Conservation (phyloP, 2,888 invertebrate species). For the Hirtodrosophila trivittata region DNA sequence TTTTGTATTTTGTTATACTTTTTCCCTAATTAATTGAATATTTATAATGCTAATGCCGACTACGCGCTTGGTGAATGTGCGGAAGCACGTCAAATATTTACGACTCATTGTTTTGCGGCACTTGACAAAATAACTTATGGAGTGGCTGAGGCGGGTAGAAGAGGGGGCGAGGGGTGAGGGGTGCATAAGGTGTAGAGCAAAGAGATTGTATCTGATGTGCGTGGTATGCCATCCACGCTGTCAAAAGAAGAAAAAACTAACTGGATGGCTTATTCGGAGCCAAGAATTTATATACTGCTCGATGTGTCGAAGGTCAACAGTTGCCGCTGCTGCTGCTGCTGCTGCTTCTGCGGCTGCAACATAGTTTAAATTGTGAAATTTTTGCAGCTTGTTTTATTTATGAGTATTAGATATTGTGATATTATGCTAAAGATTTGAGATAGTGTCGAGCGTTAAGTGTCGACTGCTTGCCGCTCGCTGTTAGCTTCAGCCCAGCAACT, state of each 20-base stretch:
- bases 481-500: conserved; percentile 33
- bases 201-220: not conserved
- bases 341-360: conserved; percentile 24
- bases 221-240: not conserved
- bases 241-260: not conserved
- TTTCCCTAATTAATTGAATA: conserved; percentile 70
- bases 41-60: conserved; percentile 60
- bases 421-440: conserved; percentile 46
- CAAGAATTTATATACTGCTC: not conserved
- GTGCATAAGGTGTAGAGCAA: conserved; percentile 3
- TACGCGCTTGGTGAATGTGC: conserved; percentile 65
- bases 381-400: conserved; percentile 43
- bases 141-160: conserved; percentile 9
- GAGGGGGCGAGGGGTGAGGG: conserved; percentile 20
- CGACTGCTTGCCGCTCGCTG: conserved; percentile 14
- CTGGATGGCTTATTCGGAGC: not conserved
- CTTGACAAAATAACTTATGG: conserved; percentile 60
- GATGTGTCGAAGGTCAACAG: not conserved
- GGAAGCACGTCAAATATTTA: conserved; percentile 69
- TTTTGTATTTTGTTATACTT: conserved; percentile 42
- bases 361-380: conserved; percentile 43
- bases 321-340: conserved; percentile 4
- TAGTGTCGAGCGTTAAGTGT: conserved; percentile 6
- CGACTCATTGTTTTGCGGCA: conserved; percentile 66
- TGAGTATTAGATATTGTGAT: conserved; percentile 37